Percentiles rank a stretch among this genome's conserved stretches.
Evolutionary conservation across 2,113 vertebrate species (phyloP).

Genomic region (Takifugu flavidus): DNA sequence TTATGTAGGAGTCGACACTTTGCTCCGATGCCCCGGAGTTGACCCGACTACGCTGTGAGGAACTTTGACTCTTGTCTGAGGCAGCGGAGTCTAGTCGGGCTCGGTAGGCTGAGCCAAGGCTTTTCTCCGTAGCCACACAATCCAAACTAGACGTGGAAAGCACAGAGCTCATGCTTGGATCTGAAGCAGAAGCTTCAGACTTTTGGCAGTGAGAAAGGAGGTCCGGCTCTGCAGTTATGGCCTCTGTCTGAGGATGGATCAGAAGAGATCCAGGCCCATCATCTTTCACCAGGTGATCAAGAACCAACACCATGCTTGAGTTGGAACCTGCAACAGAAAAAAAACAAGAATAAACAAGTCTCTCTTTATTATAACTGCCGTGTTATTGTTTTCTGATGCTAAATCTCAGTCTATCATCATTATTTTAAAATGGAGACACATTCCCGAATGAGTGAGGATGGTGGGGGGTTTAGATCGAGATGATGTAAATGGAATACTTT

Average conservation of each 20-base stretch:
- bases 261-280: slow-evolving; percentile 56
- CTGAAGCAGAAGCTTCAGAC: slow-evolving; percentile 62
- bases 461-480: slow-evolving; percentile 17
- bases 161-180: slow-evolving; percentile 42
- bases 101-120: slow-evolving; percentile 39
- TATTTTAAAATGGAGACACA: slow-evolving; percentile 1
- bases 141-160: slow-evolving; percentile 48
- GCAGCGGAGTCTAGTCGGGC: slow-evolving; percentile 63
- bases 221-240: slow-evolving; percentile 52
- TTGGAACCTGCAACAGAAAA: slow-evolving; percentile 59
- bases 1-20: slow-evolving; percentile 38
- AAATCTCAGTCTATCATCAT: neutral
- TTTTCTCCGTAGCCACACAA: slow-evolving; percentile 45
- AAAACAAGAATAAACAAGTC: slow-evolving; percentile 8
- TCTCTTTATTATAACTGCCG: neutral
- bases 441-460: slow-evolving; percentile 1
- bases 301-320: slow-evolving; percentile 71
- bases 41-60: slow-evolving; percentile 44
- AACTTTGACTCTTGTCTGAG: slow-evolving; percentile 63
- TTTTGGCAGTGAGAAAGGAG: slow-evolving; percentile 55
- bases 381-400: neutral
- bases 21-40: slow-evolving; percentile 63
- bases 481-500: slow-evolving; percentile 50
- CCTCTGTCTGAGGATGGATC: slow-evolving; percentile 56
- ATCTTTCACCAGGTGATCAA: slow-evolving; percentile 72